phyloP scores from a whole-genome alignment of 2,888 invertebrate genomes.

The Microdon myrmicae region DNA sequence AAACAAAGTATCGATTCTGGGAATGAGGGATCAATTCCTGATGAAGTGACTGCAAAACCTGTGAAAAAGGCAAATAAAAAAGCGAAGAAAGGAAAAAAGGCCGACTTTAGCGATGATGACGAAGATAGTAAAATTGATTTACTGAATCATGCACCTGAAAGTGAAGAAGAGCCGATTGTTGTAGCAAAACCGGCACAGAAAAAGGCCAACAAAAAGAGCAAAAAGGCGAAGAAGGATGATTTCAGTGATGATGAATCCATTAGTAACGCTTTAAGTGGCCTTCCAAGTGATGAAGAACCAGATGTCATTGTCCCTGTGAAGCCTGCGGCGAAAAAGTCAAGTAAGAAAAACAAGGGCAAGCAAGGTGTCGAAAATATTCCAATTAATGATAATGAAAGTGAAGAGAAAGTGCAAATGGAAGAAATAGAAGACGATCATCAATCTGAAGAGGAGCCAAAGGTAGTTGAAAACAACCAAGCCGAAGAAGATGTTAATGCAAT shows the following conservation, averaged over 20 bases:
- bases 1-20: constrained; percentile 36
- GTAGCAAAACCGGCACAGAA: constrained; percentile 34
- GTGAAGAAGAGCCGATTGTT: constrained; percentile 13
- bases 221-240: constrained; percentile 44
- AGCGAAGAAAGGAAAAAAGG: constrained; percentile 29
- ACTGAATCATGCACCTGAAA: constrained; percentile 11
- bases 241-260: constrained; percentile 53
- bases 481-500: constrained; percentile 13
- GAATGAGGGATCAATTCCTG: constrained; percentile 58
- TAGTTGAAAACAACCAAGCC: constrained; percentile 23
- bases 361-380: constrained; percentile 44
- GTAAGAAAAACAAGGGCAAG: constrained; percentile 60
- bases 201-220: constrained; percentile 63
- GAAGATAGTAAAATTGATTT: constrained; percentile 5
- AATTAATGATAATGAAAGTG: constrained; percentile 58
- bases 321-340: constrained; percentile 59
- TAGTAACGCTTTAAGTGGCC: constrained; percentile 51
- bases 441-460: constrained; percentile 22
- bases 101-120: constrained; percentile 63
- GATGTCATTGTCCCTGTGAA: constrained; percentile 48
- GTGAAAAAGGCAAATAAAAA: constrained; percentile 50
- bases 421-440: constrained; percentile 8
- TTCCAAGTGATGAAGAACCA: constrained; percentile 42
- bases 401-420: constrained; percentile 50
- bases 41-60: constrained; percentile 25